Base-by-base conservation (phyloP, 2,113 vertebrate genomes). In the Ochotona curzoniae region DNA sequence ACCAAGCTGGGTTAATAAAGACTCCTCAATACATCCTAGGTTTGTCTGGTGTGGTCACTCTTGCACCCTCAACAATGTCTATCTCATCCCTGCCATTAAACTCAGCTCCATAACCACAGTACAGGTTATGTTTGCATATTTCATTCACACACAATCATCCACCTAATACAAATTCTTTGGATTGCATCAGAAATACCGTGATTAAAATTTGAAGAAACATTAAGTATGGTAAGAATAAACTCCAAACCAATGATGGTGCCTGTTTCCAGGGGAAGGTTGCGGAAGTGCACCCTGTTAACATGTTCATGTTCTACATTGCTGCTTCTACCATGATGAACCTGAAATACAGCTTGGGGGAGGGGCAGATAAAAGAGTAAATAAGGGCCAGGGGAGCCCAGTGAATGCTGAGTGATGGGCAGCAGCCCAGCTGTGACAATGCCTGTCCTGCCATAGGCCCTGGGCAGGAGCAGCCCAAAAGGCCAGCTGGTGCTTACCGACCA, bases 91-190 rank as follows among this genome's bases (percentile, higher is more conserved):
- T 18, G n/a, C 32, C 3, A 17, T 83, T 66, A 75, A 8, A 66
- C 12, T 44, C 5, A 66, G n/a, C 21, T 12, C 7, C 25, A 17
- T 11, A 9, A 26, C 38, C 54, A 12, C 23, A 3, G 1, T 7
- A 11, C 7, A 4, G 3, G 44, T 21, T 25, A 13, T 3, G 0
- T 13, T 32, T 5, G 13, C 11, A 8, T 1, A 9, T 49, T 2
- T 23, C 18, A 30, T 17, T 51, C 20, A 25, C 57, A 81, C 57
- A 81, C 30, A 63, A 2, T 25, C 4, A 14, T 21, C 76, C 32
- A 60, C 2, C 2, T 6, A 30, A 26, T 20, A 18, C 44, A 18
- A 2, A 30, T 11, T 38, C 32, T 25, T 14, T 57, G 26, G 25
- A 44, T 8, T 25, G 7, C 14, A 57, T 44, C 7, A n/a, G 17